Percentiles rank a stretch among this genome's conserved stretches.
These are phyloP conservation scores for Penaeus japonicus DNA, from an alignment of 1,140 invertebrate genomes.

Conservation along the genomic window DNA sequence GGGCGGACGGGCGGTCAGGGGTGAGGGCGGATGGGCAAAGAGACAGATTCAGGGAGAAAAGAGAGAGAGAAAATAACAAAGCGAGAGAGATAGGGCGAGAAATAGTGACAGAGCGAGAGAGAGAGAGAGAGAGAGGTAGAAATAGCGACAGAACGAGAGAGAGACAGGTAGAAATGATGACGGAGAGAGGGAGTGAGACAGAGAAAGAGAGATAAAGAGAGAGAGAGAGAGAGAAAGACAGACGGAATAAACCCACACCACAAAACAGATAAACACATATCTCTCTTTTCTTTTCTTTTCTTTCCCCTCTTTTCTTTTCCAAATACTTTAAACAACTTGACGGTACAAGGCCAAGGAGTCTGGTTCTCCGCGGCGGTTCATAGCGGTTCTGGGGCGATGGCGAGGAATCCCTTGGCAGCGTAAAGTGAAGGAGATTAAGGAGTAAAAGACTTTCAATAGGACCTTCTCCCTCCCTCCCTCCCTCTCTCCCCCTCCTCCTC, in stretches of 20 bases:
- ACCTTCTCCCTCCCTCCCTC: neutral
- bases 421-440: neutral
- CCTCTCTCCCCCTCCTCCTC: neutral
- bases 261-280: no score
- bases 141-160: slow-evolving; percentile 2
- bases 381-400: neutral
- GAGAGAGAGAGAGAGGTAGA: neutral
- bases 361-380: neutral
- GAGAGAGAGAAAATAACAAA: neutral
- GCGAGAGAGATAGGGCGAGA: neutral
- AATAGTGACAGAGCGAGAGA: neutral
- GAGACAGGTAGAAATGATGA: neutral
- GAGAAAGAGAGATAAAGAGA: no score
- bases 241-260: no score
- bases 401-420: neutral
- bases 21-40: neutral
- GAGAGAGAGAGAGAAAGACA: no score
- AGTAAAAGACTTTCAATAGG: neutral
- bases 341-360: neutral
- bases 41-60: neutral
- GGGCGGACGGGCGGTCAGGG: no score
- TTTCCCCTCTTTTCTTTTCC: no score
- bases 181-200: neutral
- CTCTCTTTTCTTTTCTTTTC: no score
- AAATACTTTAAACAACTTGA: no score